Evolutionary conservation across 2,888 invertebrate genomes (phyloP), one percentile per base, ranked within the genome.

Genomic region (Notodonta dromedarius): DNA sequence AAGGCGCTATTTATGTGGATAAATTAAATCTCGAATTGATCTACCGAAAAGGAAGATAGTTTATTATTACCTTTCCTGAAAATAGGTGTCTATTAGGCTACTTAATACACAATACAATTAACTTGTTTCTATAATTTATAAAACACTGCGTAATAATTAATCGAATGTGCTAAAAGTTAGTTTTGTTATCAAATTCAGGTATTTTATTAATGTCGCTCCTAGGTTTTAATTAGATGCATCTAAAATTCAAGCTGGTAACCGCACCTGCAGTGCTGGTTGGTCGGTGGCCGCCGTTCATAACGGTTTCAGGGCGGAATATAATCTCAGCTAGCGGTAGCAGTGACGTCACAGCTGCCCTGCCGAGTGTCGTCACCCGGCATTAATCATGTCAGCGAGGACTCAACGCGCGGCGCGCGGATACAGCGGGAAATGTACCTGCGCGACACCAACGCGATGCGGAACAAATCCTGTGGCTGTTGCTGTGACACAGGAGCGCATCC

Each of bases 281-380:
- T 13, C 8, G 48, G 48, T 14, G 48, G 48, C 4, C 14, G 16
- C 8, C 50, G 11, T 50, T 50, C n/a, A 16, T 50, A 14, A 14
- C 14, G 24, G 48, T 14, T 50, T 50, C n/a, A 50, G 6, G 16
- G 16, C 50, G 50, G 16, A 16, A 50, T 16, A 16, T 11, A 14
- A 50, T 50, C 16, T 9, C 4, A 16, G 16, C 4, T 16, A 46
- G 46, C 50, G 11, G 50, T 16, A 7, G n/a, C n/a, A 7, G 8
- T 16, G 14, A 14, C 50, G 50, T 50, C 53, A 53, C 55, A 39
- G 40, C 16, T 39, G 42, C 11, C 55, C 16, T 39, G 42, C 11
- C 55, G n/a, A 8, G 55, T 14, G 42, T 2, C 55, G 55, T 32
- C 44, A 61, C 56, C 59, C 56, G 54, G 42, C 59, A 58, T 60